Evolutionary conservation across 1,140 invertebrate species (phyloP), one percentile per base, ranked within the genome.

Genomic region (Leucophenga varia): DNA sequence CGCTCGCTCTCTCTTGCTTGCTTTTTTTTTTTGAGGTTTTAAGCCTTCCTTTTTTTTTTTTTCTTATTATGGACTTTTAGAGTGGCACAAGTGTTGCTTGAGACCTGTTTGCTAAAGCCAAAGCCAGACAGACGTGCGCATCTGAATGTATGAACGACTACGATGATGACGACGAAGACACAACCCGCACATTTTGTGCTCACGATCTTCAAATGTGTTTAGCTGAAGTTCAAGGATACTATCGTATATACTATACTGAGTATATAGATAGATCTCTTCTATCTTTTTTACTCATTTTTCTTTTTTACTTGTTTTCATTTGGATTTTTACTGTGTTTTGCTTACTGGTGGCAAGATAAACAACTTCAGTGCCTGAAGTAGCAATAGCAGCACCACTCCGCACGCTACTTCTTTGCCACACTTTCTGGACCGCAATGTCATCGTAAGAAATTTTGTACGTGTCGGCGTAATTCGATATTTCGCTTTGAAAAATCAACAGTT

Each of bases 151-250:
- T n/a, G n/a, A n/a, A n/a, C n/a, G n/a, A n/a, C n/a, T n/a, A n/a
- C n/a, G n/a, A n/a, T n/a, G n/a, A n/a, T n/a, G n/a, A n/a, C n/a
- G 35, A 4, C n/a, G 19, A 19, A 55, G 28, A 50, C 49, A 22
- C 35, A 58, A 51, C 55, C 45, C 49, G 39, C 48, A 45, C 37
- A 22, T n/a, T 35, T n/a, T 48, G 8, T 22, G 6, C 18, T 25
- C 22, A 25, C 10, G 5, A 10, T 25, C 10, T 25, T 25, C 22
- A 25, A 25, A 25, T 25, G 22, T 25, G 19, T 49, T 53, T 54
- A 65, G 38, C 63, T 54, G 37, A 67, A 59, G 63, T 65, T 65
- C 63, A 65, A 65, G 64, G 63, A 67, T 65, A 65, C 10, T n/a
- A n/a, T n/a, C n/a, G n/a, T n/a, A n/a, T n/a, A n/a, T n/a, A n/a